Percentiles rank a stretch among this genome's conserved stretches.
Conservation (phyloP, 2,797 vertebrate genomes). For the Crax fasciolata region DNA sequence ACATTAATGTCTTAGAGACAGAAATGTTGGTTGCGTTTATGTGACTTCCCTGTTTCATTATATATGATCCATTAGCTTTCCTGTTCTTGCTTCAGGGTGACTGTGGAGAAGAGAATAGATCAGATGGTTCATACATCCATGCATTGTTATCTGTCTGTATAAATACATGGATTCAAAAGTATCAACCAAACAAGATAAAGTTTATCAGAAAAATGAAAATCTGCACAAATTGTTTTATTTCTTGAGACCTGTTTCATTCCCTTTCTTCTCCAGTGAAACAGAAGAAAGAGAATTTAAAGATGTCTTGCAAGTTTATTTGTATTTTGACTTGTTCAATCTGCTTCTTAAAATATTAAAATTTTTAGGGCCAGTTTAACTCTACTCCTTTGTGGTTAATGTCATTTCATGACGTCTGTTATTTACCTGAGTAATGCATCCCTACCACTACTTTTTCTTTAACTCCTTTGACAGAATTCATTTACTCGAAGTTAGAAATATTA, state of each 20-base stretch:
- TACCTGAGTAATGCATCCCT: accelerated
- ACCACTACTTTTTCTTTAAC: background rate
- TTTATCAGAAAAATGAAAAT: background rate
- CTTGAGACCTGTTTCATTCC: background rate
- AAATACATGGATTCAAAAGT: background rate
- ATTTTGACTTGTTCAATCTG: background rate
- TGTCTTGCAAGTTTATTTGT: background rate
- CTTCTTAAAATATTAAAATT: background rate
- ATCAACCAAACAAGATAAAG: background rate
- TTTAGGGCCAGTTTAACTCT: background rate
- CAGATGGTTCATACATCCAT: background rate
- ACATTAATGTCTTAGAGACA: background rate
- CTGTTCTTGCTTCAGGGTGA: background rate
- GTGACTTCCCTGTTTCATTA: slow-evolving; percentile 27
- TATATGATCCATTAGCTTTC: background rate
- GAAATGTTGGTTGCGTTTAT: slow-evolving; percentile 6
- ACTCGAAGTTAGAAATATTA: background rate
- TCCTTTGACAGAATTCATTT: background rate
- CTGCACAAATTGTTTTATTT: background rate
- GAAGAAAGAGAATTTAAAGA: background rate
- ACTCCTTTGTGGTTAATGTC: background rate
- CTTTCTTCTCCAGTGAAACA: background rate
- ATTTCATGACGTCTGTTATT: background rate
- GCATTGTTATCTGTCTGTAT: background rate
- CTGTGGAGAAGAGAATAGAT: background rate